phyloP scores from a whole-genome alignment of 1,140 invertebrate genomes.

The Oedothorax gibbosus region DNA sequence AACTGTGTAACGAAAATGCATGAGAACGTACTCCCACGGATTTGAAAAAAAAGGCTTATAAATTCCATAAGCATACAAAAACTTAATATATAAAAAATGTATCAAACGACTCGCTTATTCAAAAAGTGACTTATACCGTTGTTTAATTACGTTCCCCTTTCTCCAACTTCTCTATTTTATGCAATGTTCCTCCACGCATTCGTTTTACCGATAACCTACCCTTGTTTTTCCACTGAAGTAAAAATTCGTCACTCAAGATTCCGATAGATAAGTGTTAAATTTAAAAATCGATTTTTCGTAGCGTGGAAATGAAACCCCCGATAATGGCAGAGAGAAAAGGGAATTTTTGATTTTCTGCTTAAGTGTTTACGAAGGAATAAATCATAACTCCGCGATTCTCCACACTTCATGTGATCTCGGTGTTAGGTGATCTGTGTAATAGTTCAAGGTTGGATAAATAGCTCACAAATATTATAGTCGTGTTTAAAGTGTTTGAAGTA shows the following conservation, averaged over 20 bases:
- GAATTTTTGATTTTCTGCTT: slow-evolving; percentile 30
- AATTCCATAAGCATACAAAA: no score
- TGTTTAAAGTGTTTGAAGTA: not conserved
- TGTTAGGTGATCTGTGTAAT: slow-evolving; percentile 16
- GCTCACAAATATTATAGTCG: slow-evolving; percentile 9
- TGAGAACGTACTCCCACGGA: no score
- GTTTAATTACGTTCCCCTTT: not conserved
- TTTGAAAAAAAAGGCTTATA: no score
- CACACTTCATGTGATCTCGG: slow-evolving; percentile 8
- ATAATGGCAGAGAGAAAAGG: slow-evolving; percentile 12
- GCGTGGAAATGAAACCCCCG: slow-evolving; percentile 31
- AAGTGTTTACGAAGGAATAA: slow-evolving; percentile 31
- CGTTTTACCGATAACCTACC: slow-evolving; percentile 39
- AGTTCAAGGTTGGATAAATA: not conserved
- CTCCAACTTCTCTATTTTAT: slow-evolving; percentile 18
- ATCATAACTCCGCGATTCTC: slow-evolving; percentile 14
- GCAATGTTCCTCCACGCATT: slow-evolving; percentile 42
- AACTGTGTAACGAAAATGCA: no score
- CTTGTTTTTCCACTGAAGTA: slow-evolving; percentile 43
- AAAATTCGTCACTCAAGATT: slow-evolving; percentile 18
- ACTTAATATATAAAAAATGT: no score
- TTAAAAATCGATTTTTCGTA: slow-evolving; percentile 31
- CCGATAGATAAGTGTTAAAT: slow-evolving; percentile 41
- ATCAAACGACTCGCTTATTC: no score
- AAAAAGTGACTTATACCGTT: not conserved